Evolutionary conservation across 2,113 vertebrate species (phyloP), one percentile per base, ranked within the genome.

Genomic region (Alaudala cheleensis): DNA sequence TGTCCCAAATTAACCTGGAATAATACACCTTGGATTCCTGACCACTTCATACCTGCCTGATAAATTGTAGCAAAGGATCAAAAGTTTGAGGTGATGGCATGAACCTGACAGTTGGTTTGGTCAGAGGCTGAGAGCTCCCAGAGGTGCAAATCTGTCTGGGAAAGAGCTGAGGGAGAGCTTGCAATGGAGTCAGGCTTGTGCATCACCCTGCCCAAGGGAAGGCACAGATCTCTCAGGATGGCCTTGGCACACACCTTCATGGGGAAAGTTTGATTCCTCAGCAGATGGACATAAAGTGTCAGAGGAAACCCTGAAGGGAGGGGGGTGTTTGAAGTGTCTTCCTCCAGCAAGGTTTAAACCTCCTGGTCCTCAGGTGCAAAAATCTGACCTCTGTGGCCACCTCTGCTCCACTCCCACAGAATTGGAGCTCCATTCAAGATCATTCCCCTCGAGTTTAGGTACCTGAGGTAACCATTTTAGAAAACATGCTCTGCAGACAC

Each of bases 231-330:
- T 47, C 39, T 42, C 54, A 19, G 82, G 10, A 25, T 2, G 15
- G 29, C 8, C 21, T 15, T 26, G 40, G 65, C 44, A 26, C 50
- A 14, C 6, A 9, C 0, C 0, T 4, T 34, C 22, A 0, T 3
- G 11, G 56, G 37, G 50, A 10, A 74, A 37, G 49, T 15, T 21
- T 40, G 39, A 6, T n/a, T 66, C 33, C 60, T 33, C 56, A 62
- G 45, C 23, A 76, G 71, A 17, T 15, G 31, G 25, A n/a, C 78
- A n/a, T 61, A 76, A 17, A 1, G 0, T 7, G 17, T 26, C 51
- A 18, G 22, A 3, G 21, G n/a, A 15, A 81, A 28, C 26, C 19
- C 40, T 15, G 45, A 34, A 37, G 39, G 3, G 5, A 78, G 19
- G 7, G 1, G 0, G 2, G 9, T 3, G 5, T 15, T n/a, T 15